Evolutionary conservation across 2,113 vertebrate species (phyloP).

Genomic region (Corythornis vintsioides): DNA sequence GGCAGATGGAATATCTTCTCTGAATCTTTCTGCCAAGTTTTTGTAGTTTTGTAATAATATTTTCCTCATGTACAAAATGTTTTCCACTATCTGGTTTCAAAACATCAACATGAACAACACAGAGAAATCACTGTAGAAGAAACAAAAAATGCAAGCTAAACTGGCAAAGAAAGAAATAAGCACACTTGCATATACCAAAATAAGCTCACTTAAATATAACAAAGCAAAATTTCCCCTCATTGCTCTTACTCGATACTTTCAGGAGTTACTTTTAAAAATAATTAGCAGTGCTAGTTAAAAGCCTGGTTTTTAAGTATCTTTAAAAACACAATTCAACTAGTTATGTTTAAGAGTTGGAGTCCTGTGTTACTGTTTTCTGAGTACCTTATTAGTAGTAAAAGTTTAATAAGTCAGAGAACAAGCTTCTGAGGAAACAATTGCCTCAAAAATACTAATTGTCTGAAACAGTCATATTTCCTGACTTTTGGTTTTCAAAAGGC

Average conservation of each 20-base stretch:
- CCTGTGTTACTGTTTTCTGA: background rate
- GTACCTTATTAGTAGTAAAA: background rate
- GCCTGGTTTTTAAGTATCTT: background rate
- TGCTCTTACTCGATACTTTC: background rate
- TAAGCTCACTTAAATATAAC: background rate
- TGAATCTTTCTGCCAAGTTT: conserved; percentile 10
- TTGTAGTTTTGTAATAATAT: background rate
- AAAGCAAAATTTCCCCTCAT: background rate
- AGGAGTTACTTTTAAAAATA: background rate
- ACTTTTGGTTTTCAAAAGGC: background rate
- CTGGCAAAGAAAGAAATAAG: background rate
- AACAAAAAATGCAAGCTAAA: background rate
- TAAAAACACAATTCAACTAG: background rate
- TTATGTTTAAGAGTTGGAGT: background rate
- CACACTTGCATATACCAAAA: background rate
- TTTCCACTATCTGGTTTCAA: background rate
- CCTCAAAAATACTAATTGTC: background rate
- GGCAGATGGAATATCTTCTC: conserved; percentile 34
- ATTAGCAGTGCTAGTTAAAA: background rate
- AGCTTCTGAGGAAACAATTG: background rate
- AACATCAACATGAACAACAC: background rate
- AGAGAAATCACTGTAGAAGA: background rate
- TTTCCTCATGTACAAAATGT: conserved; percentile 18
- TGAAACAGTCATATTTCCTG: background rate
- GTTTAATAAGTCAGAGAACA: background rate